Evolutionary conservation across 2,797 vertebrate genomes (phyloP).

Genomic region (Cryptoprocta ferox): DNA sequence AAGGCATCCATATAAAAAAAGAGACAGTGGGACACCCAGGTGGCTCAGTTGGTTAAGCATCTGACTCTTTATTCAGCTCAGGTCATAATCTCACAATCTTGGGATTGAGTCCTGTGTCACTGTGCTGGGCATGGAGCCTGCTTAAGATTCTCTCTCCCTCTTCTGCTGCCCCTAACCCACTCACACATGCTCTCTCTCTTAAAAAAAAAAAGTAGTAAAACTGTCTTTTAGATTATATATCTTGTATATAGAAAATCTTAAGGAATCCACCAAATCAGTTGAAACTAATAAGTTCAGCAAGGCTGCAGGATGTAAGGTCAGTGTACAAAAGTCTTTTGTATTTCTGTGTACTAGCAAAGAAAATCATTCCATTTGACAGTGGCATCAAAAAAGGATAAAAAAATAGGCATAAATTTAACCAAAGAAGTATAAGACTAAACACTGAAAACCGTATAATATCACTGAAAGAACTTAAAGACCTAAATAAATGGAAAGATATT

Average conservation of each 20-base stretch:
- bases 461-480: background rate
- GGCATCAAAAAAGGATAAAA: background rate
- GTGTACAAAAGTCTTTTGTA: background rate
- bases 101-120: no score
- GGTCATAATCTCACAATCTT: no score
- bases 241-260: conserved; percentile 15
- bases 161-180: no score
- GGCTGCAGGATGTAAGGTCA: background rate
- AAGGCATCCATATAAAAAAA: background rate
- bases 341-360: background rate
- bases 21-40: no score
- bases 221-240: background rate
- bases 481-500: background rate
- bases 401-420: background rate
- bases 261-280: background rate
- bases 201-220: background rate
- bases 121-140: no score
- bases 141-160: no score
- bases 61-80: no score
- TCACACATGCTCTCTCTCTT: no score
- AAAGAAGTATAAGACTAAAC: background rate
- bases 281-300: background rate
- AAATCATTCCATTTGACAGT: background rate
- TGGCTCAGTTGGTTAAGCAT: no score
- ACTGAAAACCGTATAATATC: background rate